Percentiles rank a stretch among this genome's conserved stretches.
Evolutionary conservation across 2,888 invertebrate species (phyloP).

Genomic region (Mongoloraphidia duomilia): DNA sequence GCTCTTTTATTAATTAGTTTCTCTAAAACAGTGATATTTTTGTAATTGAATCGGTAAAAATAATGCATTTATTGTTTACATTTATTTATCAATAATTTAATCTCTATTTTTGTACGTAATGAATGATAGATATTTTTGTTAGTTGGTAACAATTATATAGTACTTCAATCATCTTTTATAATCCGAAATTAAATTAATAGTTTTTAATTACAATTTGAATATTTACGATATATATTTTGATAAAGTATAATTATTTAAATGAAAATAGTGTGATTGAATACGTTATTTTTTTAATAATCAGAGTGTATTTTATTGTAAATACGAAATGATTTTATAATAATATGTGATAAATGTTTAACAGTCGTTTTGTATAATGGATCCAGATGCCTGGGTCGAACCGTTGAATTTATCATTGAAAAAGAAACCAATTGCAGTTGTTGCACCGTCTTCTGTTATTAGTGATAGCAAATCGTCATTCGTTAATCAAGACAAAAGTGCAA

Average conservation of each 20-base stretch:
- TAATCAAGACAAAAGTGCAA: slow-evolving; percentile 16
- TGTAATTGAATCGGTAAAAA: too few species aligned
- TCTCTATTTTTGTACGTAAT: too few species aligned
- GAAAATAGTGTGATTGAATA: not conserved
- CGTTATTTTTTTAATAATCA: not conserved
- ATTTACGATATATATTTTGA: not conserved
- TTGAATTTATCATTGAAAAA: slow-evolving; percentile 34
- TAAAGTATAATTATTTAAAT: not conserved
- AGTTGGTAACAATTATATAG: too few species aligned
- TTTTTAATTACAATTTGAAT: too few species aligned
- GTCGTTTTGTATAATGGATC: slow-evolving; percentile 3
- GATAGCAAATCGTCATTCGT: slow-evolving; percentile 1
- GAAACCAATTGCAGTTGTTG: slow-evolving; percentile 37
- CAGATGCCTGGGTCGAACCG: slow-evolving; percentile 26
- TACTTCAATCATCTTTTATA: too few species aligned
- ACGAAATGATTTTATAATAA: not conserved
- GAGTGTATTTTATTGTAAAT: not conserved
- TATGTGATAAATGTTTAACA: not conserved
- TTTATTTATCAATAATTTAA: too few species aligned
- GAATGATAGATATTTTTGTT: too few species aligned
- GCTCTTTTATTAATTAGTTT: too few species aligned
- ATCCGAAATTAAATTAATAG: too few species aligned
- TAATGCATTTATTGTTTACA: too few species aligned
- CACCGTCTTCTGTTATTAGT: slow-evolving; percentile 28
- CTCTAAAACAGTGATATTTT: too few species aligned